Conservation (phyloP, 1,140 invertebrate genomes). For the Micrasema minimum region DNA sequence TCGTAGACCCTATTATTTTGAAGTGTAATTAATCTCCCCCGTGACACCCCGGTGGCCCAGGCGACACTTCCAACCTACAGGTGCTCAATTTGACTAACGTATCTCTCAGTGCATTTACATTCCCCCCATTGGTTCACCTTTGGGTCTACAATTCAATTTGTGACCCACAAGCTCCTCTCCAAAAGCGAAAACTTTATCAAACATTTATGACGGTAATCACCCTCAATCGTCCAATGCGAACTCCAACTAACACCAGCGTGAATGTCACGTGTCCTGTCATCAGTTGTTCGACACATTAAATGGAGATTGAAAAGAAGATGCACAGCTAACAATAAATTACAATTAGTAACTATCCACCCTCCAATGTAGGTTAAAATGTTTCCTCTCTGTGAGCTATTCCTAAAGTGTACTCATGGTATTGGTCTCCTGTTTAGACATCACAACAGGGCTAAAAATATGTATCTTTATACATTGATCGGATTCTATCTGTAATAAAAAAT, state of each 20-base stretch:
- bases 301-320: too few species aligned
- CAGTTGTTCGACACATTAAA: slow-evolving; percentile 25
- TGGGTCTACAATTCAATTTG: slow-evolving; percentile 31
- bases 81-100: slow-evolving; percentile 33
- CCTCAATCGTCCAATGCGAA: slow-evolving; percentile 36
- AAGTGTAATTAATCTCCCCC: slow-evolving; percentile 1
- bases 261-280: slow-evolving; percentile 51
- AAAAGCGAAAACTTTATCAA: slow-evolving; percentile 29
- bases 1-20: slow-evolving; percentile 15
- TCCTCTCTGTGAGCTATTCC: too few species aligned
- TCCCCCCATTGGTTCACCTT: slow-evolving; percentile 28
- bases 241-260: slow-evolving; percentile 48
- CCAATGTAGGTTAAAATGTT: too few species aligned
- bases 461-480: too few species aligned
- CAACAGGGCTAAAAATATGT: too few species aligned
- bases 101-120: slow-evolving; percentile 33
- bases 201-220: slow-evolving; percentile 25
- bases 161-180: slow-evolving; percentile 3
- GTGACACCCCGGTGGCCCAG: not conserved
- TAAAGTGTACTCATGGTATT: too few species aligned
- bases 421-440: too few species aligned
- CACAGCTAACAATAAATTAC: too few species aligned
- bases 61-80: slow-evolving; percentile 30
- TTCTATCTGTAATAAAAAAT: too few species aligned
- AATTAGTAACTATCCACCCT: too few species aligned